Conservation (phyloP, 2,113 vertebrate species). For the Petroica traversi region DNA sequence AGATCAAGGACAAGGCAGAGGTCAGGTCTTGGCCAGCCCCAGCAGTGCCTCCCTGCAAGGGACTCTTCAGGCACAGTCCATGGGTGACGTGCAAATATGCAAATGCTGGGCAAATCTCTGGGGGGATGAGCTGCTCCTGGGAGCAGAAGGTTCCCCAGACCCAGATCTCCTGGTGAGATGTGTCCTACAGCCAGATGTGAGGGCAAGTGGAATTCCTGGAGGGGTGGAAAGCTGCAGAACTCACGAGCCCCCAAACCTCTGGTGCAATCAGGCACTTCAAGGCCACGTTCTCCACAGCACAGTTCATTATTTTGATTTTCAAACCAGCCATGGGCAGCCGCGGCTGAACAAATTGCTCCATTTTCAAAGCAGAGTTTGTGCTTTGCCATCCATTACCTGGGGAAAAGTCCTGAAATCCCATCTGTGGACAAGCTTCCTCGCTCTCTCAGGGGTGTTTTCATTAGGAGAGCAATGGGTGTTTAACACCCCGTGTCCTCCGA, state of each 20-base stretch:
- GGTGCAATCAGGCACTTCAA: fast-evolving
- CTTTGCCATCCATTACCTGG: not conserved
- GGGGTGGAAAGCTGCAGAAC: not conserved
- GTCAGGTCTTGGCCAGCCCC: not conserved
- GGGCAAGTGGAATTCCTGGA: fast-evolving
- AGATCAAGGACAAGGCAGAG: not conserved
- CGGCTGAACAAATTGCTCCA: not conserved
- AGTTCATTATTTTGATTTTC: not conserved
- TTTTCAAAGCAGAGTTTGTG: not conserved
- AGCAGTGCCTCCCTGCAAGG: fast-evolving
- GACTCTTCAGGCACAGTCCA: not conserved
- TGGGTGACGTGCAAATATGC: fast-evolving
- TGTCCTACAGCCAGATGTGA: not conserved
- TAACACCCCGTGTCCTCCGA: not conserved
- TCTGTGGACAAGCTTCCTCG: not conserved
- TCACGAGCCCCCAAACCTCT: fast-evolving
- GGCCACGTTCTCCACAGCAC: fast-evolving
- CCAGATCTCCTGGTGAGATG: not conserved
- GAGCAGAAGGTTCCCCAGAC: not conserved
- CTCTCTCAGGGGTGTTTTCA: not conserved
- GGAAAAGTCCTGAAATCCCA: not conserved
- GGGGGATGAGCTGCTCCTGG: not conserved
- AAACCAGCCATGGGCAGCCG: not conserved
- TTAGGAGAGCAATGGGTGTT: not conserved
- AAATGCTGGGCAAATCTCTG: not conserved